Conservation (phyloP, 2,113 vertebrate species). For the Rhizomys pruinosus region DNA sequence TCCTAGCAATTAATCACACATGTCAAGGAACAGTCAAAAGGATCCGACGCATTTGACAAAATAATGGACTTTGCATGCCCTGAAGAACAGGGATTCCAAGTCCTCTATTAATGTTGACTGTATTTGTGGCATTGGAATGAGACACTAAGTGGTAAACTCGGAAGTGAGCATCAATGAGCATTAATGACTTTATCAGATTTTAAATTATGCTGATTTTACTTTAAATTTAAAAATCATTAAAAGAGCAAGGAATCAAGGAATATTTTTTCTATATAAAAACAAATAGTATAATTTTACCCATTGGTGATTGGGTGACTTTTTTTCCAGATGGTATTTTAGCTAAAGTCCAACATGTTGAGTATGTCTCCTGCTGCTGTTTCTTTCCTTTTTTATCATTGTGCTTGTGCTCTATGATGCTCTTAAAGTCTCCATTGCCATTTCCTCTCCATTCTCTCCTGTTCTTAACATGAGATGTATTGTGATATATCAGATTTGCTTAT, state of each 20-base stretch:
- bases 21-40: slow-evolving; percentile 60
- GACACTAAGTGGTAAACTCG: neutral
- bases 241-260: neutral
- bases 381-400: no score
- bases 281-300: neutral
- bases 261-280: neutral
- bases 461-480: neutral
- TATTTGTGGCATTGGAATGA: neutral
- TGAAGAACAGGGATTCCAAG: neutral
- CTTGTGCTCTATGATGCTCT: no score
- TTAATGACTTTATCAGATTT: neutral
- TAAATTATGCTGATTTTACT: neutral
- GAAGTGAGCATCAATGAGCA: neutral
- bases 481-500: neutral
- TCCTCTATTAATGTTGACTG: neutral
- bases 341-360: neutral
- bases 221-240: neutral
- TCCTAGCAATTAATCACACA: slow-evolving; percentile 74
- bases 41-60: slow-evolving; percentile 55
- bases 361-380: neutral
- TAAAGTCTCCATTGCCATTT: neutral
- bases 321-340: neutral
- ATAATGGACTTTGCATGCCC: neutral
- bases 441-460: neutral
- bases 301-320: neutral